These are phyloP conservation scores for Rhorus exstirpatorius DNA, from an alignment of 2,888 invertebrate genomes.

Conservation along the genomic window DNA sequence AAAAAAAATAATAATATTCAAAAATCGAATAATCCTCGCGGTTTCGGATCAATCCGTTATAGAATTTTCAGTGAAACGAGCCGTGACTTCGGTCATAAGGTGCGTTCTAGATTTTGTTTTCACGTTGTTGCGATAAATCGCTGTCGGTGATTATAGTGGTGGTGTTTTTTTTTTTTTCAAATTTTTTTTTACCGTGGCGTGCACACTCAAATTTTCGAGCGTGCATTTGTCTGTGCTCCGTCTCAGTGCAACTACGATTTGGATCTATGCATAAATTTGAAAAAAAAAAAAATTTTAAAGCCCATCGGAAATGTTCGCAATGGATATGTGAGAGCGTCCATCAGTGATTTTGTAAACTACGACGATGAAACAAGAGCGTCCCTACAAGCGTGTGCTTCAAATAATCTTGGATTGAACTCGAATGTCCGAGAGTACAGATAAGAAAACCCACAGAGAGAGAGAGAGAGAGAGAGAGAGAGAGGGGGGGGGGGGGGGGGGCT, in stretches of 20 bases:
- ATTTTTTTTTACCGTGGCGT: constrained; percentile 25
- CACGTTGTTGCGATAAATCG: constrained; percentile 13
- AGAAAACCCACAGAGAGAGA: neutral
- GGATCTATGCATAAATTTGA: constrained; percentile 58
- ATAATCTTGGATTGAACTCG: neutral
- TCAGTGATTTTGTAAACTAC: constrained; percentile 8
- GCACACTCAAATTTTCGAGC: constrained; percentile 33
- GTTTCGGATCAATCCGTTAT: neutral
- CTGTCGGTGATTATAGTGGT: constrained; percentile 24
- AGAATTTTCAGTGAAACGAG: constrained; percentile 36
- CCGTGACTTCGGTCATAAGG: constrained; percentile 69
- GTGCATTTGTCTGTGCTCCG: constrained; percentile 46
- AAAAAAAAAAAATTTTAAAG: neutral
- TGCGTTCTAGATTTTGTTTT: constrained; percentile 53
- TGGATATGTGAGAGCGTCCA: constrained; percentile 5
- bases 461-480: neutral
- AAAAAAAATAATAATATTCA: constrained; percentile 4
- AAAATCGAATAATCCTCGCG: neutral
- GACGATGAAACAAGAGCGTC: constrained; percentile 7
- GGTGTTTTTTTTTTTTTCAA: constrained; percentile 26
- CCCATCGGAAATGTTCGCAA: neutral
- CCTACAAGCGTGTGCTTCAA: constrained; percentile 12
- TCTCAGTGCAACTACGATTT: constrained; percentile 61
- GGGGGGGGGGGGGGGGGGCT: neutral
- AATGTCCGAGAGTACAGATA: constrained; percentile 3